Evolutionary conservation across 2,888 invertebrate species (phyloP).

Genomic region (Poecilobothrus nobilitatus): DNA sequence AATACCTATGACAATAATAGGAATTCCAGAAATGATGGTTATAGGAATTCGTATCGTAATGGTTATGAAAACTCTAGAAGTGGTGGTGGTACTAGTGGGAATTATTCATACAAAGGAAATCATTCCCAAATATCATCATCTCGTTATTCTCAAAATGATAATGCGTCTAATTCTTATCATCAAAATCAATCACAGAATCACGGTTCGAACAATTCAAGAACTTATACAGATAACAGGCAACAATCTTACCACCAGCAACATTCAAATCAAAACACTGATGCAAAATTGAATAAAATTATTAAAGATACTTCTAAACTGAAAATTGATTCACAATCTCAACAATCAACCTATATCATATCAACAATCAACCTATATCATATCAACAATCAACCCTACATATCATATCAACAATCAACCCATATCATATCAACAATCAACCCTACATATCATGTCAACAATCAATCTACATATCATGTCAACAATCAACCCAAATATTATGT

Average conservation of each 20-base stretch:
- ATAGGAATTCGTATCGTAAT: slow-evolving; percentile 9
- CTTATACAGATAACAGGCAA: not conserved
- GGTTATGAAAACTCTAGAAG: slow-evolving; percentile 21
- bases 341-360: not conserved
- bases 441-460: no score
- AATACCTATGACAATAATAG: slow-evolving; percentile 18
- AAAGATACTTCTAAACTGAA: slow-evolving; percentile 34
- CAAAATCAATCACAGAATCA: slow-evolving; percentile 19
- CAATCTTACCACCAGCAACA: slow-evolving; percentile 12
- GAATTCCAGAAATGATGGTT: slow-evolving; percentile 17
- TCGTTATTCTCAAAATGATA: slow-evolving; percentile 21
- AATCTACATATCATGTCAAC: no score
- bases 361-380: no score
- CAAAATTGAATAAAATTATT: slow-evolving; percentile 28
- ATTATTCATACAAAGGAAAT: not conserved
- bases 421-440: no score
- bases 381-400: no score
- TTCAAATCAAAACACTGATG: slow-evolving; percentile 35
- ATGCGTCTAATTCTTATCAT: slow-evolving; percentile 14
- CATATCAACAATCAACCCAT: no score
- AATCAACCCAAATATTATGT: no score
- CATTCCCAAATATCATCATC: slow-evolving; percentile 21
- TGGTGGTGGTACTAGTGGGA: not conserved
- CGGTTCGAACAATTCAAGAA: slow-evolving; percentile 16
- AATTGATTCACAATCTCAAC: slow-evolving; percentile 21